Conservation (phyloP, 1,140 invertebrate species). For the Chlorops oryzae region DNA sequence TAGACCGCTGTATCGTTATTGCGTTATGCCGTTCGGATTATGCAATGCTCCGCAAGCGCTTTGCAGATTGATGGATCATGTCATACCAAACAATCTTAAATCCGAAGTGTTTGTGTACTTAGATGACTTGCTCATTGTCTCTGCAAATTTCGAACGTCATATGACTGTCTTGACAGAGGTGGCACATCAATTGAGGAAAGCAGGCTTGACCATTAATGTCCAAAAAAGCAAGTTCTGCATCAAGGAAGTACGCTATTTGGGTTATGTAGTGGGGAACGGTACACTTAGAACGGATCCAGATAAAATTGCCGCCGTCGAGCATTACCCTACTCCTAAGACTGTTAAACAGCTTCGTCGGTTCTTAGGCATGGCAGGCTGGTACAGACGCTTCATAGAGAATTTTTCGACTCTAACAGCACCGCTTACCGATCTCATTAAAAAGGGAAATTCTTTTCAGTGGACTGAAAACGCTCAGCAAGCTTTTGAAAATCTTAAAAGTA, state of each 20-base stretch:
- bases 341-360: slow-evolving; percentile 9
- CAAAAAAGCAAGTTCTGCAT: slow-evolving; percentile 47
- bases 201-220: slow-evolving; percentile 48
- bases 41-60: slow-evolving; percentile 6
- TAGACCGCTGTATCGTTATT: slow-evolving; percentile 39
- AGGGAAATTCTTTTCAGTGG: slow-evolving; percentile 10
- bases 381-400: slow-evolving; percentile 9
- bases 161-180: neutral
- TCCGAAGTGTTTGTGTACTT: slow-evolving; percentile 13
- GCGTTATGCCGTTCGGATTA: slow-evolving; percentile 35
- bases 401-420: neutral
- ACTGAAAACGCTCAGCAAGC: slow-evolving; percentile 5
- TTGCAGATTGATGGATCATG: slow-evolving; percentile 13
- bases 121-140: slow-evolving; percentile 12
- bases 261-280: slow-evolving; percentile 12
- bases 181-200: slow-evolving; percentile 25
- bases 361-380: slow-evolving; percentile 16
- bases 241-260: slow-evolving; percentile 15
- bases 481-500: slow-evolving; percentile 2
- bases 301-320: slow-evolving; percentile 17
- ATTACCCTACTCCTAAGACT: slow-evolving; percentile 4
- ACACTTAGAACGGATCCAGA: slow-evolving; percentile 15
- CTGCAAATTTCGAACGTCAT: slow-evolving; percentile 10
- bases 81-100: slow-evolving; percentile 43
- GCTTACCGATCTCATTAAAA: slow-evolving; percentile 1